phyloP scores from a whole-genome alignment of 2,888 invertebrate genomes.

The Euclidia mi region DNA sequence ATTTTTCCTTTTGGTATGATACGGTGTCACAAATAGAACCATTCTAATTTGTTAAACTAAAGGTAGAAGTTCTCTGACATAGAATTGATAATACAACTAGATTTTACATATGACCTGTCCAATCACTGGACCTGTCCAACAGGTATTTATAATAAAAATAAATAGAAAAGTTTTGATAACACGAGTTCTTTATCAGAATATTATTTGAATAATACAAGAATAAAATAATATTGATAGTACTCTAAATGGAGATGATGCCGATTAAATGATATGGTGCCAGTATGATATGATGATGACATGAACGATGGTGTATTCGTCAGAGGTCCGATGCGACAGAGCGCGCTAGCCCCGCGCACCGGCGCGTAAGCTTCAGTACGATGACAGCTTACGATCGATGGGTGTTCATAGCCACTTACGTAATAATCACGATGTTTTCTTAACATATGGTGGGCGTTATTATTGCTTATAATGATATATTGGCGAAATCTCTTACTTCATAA shows the following conservation, averaged over 20 bases:
- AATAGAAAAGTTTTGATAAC: too few species aligned
- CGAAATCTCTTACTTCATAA: conserved; percentile 74
- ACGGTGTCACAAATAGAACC: too few species aligned
- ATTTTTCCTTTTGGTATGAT: too few species aligned
- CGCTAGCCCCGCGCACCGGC: too few species aligned
- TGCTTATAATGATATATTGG: conserved; percentile 84
- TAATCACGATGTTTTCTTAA: conserved; percentile 57
- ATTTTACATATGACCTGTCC: too few species aligned
- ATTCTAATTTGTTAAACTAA: too few species aligned
- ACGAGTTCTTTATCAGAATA: not conserved
- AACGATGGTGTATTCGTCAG: conserved; percentile 2
- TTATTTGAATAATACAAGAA: not conserved
- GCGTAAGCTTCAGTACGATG: conserved; percentile 1
- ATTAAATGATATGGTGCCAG: conserved; percentile 32
- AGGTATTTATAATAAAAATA: too few species aligned
- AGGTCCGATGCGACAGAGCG: not conserved
- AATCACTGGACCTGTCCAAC: too few species aligned
- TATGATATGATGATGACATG: conserved; percentile 32
- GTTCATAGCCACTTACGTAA: conserved; percentile 53
- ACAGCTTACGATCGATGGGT: conserved; percentile 40
- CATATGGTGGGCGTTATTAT: conserved; percentile 75
- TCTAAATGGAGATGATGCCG: too few species aligned
- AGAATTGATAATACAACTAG: too few species aligned
- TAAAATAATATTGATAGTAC: conserved; percentile 1
- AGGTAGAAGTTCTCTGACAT: too few species aligned